Base-by-base conservation (phyloP, 2,797 vertebrate species). In the Fundulus diaphanus region DNA sequence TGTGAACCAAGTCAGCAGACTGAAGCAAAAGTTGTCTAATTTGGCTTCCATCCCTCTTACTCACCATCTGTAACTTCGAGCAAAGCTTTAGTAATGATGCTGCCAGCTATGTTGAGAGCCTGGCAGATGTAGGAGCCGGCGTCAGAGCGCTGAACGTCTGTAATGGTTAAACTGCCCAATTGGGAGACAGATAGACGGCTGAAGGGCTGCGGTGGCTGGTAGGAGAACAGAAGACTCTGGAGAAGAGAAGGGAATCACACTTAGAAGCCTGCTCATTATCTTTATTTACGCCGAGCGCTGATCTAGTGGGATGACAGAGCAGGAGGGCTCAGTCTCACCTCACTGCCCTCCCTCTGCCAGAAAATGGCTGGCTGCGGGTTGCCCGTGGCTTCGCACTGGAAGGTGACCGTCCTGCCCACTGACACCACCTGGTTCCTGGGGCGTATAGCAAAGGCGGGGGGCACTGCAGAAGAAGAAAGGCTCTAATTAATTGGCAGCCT, bases 301-400 rank as follows among this genome's bases (percentile, higher is more conserved):
- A 80, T 85, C 89, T 73, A 72, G 80, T 37, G 74, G 68, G 79
- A 87, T 79, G 80, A 83, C 78, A 82, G 79, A 68, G 61, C 71
- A 31, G 68, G 77, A 71, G 73, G 77, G 75, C 80, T 80, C 49
- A 48, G n/a, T 78, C 86, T 93, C 96, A 99, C 97, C 96, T 97
- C 96, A 68, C 97, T 98, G 79, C 97, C 97, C 82, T 99, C 97
- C 91, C 96, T 95, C 90, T 98, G 91, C 97, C 97, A 99, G 94
- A 99, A 99, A 90, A 99, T 98, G 80, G 97, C 97, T 24, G 97
- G 97, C 86, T 97, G 97, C 15, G 97, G 97, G 83, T 97, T 98
- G 69, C 97, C 97, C 0, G 96, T 96, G 71, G 97, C 97, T 90
- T 98, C 97, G 76, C 97, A 99, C 85, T 97, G 97, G 91, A 98